Base-by-base conservation (phyloP, 2,888 invertebrate genomes). In the Andrena dorsata region DNA sequence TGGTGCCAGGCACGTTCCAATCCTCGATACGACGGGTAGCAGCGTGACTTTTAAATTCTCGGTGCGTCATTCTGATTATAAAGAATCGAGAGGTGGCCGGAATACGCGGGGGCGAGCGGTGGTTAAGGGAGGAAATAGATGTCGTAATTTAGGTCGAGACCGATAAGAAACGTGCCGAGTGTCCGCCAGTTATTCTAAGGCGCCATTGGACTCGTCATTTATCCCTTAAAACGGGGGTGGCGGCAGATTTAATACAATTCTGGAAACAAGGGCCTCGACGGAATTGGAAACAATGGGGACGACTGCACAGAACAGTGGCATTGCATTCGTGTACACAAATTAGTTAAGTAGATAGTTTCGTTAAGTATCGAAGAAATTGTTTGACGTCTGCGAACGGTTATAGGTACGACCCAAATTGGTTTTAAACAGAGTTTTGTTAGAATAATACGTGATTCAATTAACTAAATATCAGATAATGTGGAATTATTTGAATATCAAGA, bases 111-210 rank as follows among this genome's bases (percentile, higher is more conserved):
- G 76, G 60, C n/a, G 35, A 63, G 26, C 61, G 32, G 47, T 49
- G 20, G 23, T 28, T 49, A 70, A 72, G 60, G 16, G 13, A 84
- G 78, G 82, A 89, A 88, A 87, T 86, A 86, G 83, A 89, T 84
- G 85, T 88, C 84, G 88, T 87, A 89, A 90, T 89, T 90, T 84
- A 89, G 85, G 86, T 87, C 84, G 89, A 47, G 73, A 56, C 78
- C 78, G 89, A 90, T 90, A 90, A 90, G 90, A 87, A 89, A 88
- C 90, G 88, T 85, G 86, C 77, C 84, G 80, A 68, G 83, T 89
- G 87, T 85, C 85, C 84, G 58, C 76, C 84, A 80, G 83, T 88
- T 89, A 85, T 82, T 74, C 41, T 41, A 41, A 64, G 74, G 49
- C 72, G 65, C 61, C 71, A 65, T 76, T 73, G 73, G 78, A 84